A percentile compares a stretch with the other conserved stretches of the same genome.
phyloP scores from a whole-genome alignment of 2,797 vertebrate genomes.

The Holocentrus rufus region DNA sequence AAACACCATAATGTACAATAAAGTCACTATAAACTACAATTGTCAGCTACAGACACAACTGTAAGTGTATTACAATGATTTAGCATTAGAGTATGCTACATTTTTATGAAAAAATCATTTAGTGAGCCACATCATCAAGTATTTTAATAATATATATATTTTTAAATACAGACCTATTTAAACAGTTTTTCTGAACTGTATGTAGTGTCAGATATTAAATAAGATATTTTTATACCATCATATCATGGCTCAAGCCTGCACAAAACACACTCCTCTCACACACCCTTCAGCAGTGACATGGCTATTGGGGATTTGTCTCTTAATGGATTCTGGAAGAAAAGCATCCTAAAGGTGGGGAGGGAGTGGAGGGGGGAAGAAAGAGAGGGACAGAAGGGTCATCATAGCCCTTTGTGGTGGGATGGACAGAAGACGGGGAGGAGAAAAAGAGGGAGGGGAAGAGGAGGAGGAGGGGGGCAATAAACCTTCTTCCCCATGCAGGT shows the following conservation, averaged over 20 bases:
- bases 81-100: too few relatives aligned
- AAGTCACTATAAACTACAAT: too few relatives aligned
- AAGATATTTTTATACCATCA: not conserved
- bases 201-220: constrained; percentile 16
- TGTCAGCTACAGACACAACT: too few relatives aligned
- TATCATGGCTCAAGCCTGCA: constrained; percentile 14
- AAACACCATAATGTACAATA: too few relatives aligned
- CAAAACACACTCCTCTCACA: constrained; percentile 25
- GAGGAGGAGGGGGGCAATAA: constrained; percentile 74
- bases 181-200: not conserved
- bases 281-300: constrained; percentile 19
- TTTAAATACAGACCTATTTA: not conserved
- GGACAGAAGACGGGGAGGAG: constrained; percentile 65
- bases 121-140: too few relatives aligned
- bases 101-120: too few relatives aligned
- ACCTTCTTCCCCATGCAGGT: constrained; percentile 71
- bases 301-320: constrained; percentile 66
- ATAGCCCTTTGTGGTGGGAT: constrained; percentile 72
- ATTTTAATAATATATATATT: too few relatives aligned
- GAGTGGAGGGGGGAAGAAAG: constrained; percentile 64
- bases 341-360: constrained; percentile 78
- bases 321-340: constrained; percentile 77
- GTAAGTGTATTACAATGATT: too few relatives aligned
- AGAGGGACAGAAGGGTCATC: constrained; percentile 79
- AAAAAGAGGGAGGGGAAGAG: constrained; percentile 45